A percentile compares a stretch with the other conserved stretches of the same genome.
Conservation (phyloP, 2,888 invertebrate species). For the Epinotia bilunana region DNA sequence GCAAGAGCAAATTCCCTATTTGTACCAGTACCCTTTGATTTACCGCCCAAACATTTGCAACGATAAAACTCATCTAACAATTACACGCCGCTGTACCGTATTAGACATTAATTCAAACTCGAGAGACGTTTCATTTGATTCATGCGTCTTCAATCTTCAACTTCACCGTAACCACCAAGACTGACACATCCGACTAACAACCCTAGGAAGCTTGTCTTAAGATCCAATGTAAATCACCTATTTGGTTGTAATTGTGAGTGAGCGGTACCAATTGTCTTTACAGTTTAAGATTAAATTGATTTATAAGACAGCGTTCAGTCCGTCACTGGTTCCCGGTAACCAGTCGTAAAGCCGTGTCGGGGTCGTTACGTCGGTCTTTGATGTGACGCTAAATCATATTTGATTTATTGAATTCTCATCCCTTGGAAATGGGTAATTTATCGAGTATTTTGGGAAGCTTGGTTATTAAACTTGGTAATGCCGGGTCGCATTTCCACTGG, state of each 20-base stretch:
- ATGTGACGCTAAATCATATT: slow-evolving; percentile 69
- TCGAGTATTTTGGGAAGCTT: slow-evolving; percentile 13
- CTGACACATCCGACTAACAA: background rate
- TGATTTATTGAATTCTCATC: slow-evolving; percentile 62
- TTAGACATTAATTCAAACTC: slow-evolving; percentile 45
- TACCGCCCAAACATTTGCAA: slow-evolving; percentile 42
- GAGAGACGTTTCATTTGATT: slow-evolving; percentile 53
- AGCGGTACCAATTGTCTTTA: slow-evolving; percentile 74
- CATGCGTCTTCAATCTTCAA: slow-evolving; percentile 40
- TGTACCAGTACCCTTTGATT: slow-evolving; percentile 47
- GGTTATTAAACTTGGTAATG: slow-evolving; percentile 10
- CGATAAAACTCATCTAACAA: slow-evolving; percentile 72
- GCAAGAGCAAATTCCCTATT: slow-evolving; percentile 40
- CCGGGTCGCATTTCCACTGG: background rate
- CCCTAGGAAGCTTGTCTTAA: slow-evolving; percentile 13
- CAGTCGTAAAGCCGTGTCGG: slow-evolving; percentile 70
- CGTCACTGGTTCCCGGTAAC: slow-evolving; percentile 69
- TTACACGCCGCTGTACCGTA: slow-evolving; percentile 72
- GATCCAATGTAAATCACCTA: slow-evolving; percentile 48
- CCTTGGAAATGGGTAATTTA: slow-evolving; percentile 27
- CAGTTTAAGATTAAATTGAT: slow-evolving; percentile 76
- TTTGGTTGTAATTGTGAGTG: slow-evolving; percentile 43
- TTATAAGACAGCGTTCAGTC: slow-evolving; percentile 73
- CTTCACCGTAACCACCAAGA: slow-evolving; percentile 12
- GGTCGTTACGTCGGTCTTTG: slow-evolving; percentile 66